Conservation (phyloP, 2,113 vertebrate genomes). For the human (Homo sapiens) region GRCh38 chr11:113484001-113484500, state of each 20-base stretch:
- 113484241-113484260: conserved; percentile 60
- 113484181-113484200: background rate
- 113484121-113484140: background rate
- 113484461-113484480: background rate
- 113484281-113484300: conserved; percentile 76
- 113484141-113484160: background rate
- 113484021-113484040: background rate
- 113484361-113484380: conserved; percentile 75
- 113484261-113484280: conserved; percentile 73
- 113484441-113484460: background rate
- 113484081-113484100: background rate
- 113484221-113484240: conserved; percentile 66
- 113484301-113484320: conserved; percentile 77
- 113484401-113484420: background rate
- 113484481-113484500: background rate
- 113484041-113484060: background rate
- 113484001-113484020: background rate
- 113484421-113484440: background rate
- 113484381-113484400: conserved; percentile 61
- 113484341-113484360: conserved; percentile 76
- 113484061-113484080: background rate
- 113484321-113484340: conserved; percentile 74
- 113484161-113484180: fast-evolving
- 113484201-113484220: background rate
- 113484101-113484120: background rate